Evolutionary conservation across 2,888 invertebrate genomes (phyloP), one percentile per base, ranked within the genome.

Genomic region (Callimorpha dominula): DNA sequence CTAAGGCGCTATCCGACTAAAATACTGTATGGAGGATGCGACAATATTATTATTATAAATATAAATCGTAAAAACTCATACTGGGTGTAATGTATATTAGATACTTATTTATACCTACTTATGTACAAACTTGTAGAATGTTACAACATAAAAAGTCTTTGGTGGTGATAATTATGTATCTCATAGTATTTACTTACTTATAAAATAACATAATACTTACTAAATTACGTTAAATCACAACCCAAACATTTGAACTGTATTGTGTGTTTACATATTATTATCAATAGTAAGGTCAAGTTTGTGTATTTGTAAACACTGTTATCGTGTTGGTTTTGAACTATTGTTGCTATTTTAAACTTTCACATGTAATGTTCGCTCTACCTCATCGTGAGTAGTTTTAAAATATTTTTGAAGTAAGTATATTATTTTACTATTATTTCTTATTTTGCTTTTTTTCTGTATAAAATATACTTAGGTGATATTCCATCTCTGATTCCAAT

Each of bases 261-360:
- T n/a, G 60, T 60, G 60, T 57, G 14, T 71, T 71, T 40, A 15
- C 62, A 71, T 66, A 62, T n/a, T n/a, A n/a, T n/a, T n/a, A n/a
- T 77, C 77, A 75, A 74, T 79, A 74, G 74, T 83, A 83, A 86
- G 84, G 82, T 82, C 80, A 84, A 78, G 69, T 72, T 74, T 85
- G 83, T 84, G 81, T 86, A 85, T 89, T 84, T 81, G 76, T 83
- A 82, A 72, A 49, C 46, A 78, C 72, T 78, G 78, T 80, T 74
- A 74, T 68, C 70, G 72, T 79, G 75, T 71, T 62, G 43, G 62
- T 43, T 64, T 14, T 65, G 31, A 68, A 71, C 75, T 73, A 75
- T 77, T 78, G 66, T 78, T 72, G 72, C 73, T 31, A 31, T 31
- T 86, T 80, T 73, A 71, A 78, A 78, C 80, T 78, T 75, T 76